Percentiles rank a stretch among this genome's conserved stretches.
phyloP scores from a whole-genome alignment of 1,140 invertebrate genomes.

The Limonius californicus region DNA sequence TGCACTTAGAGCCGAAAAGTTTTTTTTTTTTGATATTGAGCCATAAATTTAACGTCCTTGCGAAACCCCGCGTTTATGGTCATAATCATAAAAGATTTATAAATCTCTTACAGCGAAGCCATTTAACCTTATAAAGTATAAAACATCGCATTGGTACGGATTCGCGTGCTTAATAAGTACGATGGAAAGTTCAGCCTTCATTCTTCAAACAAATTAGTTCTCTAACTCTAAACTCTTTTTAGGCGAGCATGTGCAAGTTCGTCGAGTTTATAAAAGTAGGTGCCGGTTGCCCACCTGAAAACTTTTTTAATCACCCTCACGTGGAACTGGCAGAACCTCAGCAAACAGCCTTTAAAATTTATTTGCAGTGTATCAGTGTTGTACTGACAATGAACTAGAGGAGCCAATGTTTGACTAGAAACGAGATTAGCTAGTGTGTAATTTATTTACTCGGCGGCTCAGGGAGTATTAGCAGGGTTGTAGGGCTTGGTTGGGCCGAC shows the following conservation, averaged over 20 bases:
- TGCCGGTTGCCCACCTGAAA: no score
- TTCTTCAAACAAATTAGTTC: background rate
- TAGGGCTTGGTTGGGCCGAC: conserved; percentile 24
- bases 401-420: conserved; percentile 27
- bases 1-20: no score
- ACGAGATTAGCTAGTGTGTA: conserved; percentile 30
- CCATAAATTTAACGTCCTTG: no score
- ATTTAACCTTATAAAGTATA: no score
- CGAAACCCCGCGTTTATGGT: no score
- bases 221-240: no score
- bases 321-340: background rate
- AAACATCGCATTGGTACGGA: no score
- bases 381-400: background rate
- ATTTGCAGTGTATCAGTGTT: background rate
- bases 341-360: background rate
- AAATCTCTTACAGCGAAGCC: no score
- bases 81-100: no score
- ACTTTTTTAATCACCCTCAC: background rate
- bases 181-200: background rate
- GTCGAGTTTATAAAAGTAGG: background rate
- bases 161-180: no score
- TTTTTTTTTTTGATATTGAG: no score
- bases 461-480: conserved; percentile 18
- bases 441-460: conserved; percentile 29
- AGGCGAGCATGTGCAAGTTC: background rate